These are phyloP conservation scores for Struthio camelus DNA, from an alignment of 2,113 vertebrate genomes.

Conservation along the genomic window DNA sequence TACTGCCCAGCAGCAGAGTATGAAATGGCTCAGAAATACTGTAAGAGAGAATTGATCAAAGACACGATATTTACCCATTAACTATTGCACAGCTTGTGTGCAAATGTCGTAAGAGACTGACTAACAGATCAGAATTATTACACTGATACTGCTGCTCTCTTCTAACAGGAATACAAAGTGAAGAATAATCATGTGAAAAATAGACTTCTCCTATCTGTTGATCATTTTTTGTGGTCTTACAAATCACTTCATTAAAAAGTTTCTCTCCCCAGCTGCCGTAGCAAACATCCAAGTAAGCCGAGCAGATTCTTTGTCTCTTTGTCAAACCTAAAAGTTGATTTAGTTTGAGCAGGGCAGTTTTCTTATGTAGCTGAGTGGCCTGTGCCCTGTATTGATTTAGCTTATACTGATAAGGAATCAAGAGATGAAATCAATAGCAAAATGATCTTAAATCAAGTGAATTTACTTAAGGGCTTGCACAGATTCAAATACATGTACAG, in stretches of 20 bases:
- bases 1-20: neutral
- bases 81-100: neutral
- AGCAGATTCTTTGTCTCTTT: accelerated
- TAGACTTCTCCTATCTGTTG: neutral
- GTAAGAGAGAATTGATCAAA: neutral
- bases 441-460: neutral
- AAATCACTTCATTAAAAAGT: neutral
- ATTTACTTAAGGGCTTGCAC: neutral
- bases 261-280: neutral
- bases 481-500: neutral
- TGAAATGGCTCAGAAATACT: accelerated
- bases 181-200: neutral
- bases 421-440: neutral
- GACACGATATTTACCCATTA: neutral
- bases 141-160: neutral
- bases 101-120: neutral
- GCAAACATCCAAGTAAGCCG: accelerated
- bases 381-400: neutral
- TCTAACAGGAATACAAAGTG: neutral
- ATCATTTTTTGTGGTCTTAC: neutral
- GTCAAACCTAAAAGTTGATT: neutral
- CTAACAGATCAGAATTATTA: neutral
- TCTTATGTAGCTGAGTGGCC: neutral
- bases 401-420: neutral
- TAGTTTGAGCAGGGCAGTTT: neutral